phyloP scores from a whole-genome alignment of 2,113 vertebrate genomes.

The Zosterops japonicus region DNA sequence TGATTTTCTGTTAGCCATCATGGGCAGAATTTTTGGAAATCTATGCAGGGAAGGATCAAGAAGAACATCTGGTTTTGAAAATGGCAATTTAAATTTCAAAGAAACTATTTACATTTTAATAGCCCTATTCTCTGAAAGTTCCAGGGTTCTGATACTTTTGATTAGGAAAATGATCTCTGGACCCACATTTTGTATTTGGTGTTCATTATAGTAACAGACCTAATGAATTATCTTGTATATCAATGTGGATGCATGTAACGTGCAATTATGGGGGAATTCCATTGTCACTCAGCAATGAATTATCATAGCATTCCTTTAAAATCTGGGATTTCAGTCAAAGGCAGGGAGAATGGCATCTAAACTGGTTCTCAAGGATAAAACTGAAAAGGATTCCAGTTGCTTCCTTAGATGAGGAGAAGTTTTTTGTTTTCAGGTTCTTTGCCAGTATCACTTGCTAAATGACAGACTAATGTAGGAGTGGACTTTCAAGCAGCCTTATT shows the following conservation, averaged over 20 bases:
- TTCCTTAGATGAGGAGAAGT: background rate
- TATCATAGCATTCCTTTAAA: background rate
- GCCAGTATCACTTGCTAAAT: background rate
- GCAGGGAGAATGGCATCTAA: background rate
- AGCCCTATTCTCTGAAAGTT: constrained; percentile 5
- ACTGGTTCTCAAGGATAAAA: background rate
- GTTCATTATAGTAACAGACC: background rate
- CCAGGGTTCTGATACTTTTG: background rate
- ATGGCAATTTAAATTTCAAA: constrained; percentile 25
- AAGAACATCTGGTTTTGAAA: constrained; percentile 19
- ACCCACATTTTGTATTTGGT: background rate
- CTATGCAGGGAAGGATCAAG: background rate
- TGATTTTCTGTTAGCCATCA: background rate
- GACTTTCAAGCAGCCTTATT: background rate
- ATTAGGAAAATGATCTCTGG: constrained; percentile 35
- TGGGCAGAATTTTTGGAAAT: background rate
- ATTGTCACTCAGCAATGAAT: background rate
- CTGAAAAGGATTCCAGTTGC: background rate
- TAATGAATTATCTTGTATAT: constrained; percentile 41
- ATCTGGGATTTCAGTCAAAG: background rate
- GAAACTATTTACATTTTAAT: constrained; percentile 33
- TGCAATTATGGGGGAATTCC: constrained; percentile 10
- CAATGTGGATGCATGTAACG: background rate
- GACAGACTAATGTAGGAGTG: background rate
- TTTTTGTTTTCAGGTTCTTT: background rate